A percentile compares a stretch with the other conserved stretches of the same genome.
phyloP scores from a whole-genome alignment of 2,888 invertebrate genomes.

The Oscheius sp. region DNA sequence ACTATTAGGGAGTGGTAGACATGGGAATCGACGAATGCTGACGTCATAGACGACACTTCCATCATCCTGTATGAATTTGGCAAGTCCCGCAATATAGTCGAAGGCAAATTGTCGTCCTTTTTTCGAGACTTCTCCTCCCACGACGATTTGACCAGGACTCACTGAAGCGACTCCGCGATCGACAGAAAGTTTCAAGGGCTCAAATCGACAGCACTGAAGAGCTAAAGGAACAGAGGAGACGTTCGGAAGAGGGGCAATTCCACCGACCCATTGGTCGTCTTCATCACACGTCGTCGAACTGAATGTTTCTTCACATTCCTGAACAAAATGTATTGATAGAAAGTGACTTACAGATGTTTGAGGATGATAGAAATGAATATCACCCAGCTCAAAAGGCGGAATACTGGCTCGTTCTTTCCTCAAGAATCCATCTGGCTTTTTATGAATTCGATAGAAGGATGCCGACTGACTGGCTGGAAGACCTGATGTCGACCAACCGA shows the following conservation, averaged over 20 bases:
- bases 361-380: slow-evolving; percentile 43
- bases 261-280: slow-evolving; percentile 65
- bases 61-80: slow-evolving; percentile 49
- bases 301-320: slow-evolving; percentile 54
- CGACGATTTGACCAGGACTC: slow-evolving; percentile 59
- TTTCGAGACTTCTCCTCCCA: slow-evolving; percentile 55
- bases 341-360: slow-evolving; percentile 44
- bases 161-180: slow-evolving; percentile 67
- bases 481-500: slow-evolving; percentile 60
- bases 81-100: slow-evolving; percentile 66
- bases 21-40: slow-evolving; percentile 62
- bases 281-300: slow-evolving; percentile 54
- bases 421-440: slow-evolving; percentile 50
- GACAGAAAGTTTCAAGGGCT: slow-evolving; percentile 51
- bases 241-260: slow-evolving; percentile 64
- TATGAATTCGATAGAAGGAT: slow-evolving; percentile 58
- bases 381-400: slow-evolving; percentile 38
- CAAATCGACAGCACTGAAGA: slow-evolving; percentile 61
- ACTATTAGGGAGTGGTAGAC: slow-evolving; percentile 53
- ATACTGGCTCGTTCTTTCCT: slow-evolving; percentile 42
- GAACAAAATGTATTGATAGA: neutral
- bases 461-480: slow-evolving; percentile 47
- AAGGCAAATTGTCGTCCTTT: slow-evolving; percentile 61
- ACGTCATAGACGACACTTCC: slow-evolving; percentile 63
- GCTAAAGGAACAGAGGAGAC: slow-evolving; percentile 48